Evolutionary conservation across 2,113 vertebrate genomes (phyloP).

Genomic region (Shinisaurus crocodilurus): DNA sequence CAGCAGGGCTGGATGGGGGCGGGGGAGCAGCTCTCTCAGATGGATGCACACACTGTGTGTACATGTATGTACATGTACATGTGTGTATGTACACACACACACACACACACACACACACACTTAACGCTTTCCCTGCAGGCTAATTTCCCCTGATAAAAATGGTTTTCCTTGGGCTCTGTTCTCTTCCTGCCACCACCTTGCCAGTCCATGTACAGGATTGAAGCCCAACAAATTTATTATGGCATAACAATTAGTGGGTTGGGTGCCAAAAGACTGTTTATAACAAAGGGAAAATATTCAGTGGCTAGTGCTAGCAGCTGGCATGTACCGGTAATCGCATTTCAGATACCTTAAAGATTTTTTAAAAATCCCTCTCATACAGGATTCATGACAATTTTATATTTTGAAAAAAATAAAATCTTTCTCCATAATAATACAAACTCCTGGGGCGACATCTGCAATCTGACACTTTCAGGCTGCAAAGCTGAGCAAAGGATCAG

Average conservation of each 20-base stretch:
- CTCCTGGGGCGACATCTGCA: not conserved
- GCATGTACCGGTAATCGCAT: no score
- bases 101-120: not conserved
- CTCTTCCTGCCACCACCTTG: no score
- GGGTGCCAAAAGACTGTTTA: not conserved
- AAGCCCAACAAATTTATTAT: not conserved
- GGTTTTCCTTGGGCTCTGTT: not conserved
- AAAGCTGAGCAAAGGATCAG: slow-evolving; percentile 8
- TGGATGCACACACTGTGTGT: not conserved
- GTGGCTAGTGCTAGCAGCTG: not conserved
- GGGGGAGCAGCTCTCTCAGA: not conserved
- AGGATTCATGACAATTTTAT: not conserved
- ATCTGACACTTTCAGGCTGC: not conserved
- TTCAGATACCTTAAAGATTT: not conserved
- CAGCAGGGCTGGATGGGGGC: not conserved
- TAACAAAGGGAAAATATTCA: not conserved
- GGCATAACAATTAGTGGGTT: not conserved
- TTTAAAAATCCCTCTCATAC: not conserved
- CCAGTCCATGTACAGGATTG: not conserved
- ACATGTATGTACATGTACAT: no score
- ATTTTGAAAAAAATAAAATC: not conserved
- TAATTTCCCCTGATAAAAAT: not conserved
- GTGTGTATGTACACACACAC: no score
- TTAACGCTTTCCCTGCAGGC: not conserved
- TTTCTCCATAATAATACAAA: not conserved